Evolutionary conservation across 2,797 vertebrate species (phyloP).

Genomic region (Poecilia picta): DNA sequence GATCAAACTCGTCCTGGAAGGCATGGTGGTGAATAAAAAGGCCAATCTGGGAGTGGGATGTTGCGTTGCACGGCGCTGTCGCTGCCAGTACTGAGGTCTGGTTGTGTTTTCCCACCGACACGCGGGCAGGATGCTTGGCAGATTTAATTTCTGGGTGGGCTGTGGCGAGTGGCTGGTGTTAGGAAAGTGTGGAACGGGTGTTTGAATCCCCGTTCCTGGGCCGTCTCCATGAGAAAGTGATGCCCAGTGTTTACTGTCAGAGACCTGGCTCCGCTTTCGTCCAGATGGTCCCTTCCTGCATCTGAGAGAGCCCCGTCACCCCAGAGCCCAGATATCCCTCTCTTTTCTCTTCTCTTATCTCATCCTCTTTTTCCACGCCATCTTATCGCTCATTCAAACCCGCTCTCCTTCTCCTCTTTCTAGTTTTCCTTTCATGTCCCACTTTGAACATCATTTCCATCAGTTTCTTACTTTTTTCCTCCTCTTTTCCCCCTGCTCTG

Average conservation of each 20-base stretch:
- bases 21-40: neutral
- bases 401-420: constrained; percentile 46
- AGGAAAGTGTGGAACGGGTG: constrained; percentile 45
- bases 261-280: constrained; percentile 71
- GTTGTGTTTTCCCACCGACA: constrained; percentile 32
- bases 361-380: constrained; percentile 47
- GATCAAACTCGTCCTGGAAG: constrained; percentile 10
- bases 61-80: constrained; percentile 25
- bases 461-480: constrained; percentile 26
- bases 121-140: constrained; percentile 28
- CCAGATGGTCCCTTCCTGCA: constrained; percentile 77
- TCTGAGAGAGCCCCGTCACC: constrained; percentile 65
- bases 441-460: constrained; percentile 48
- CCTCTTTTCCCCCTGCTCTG: constrained; percentile 20
- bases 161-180: constrained; percentile 24
- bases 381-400: constrained; percentile 59
- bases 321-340: constrained; percentile 53
- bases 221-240: constrained; percentile 58
- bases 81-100: constrained; percentile 36
- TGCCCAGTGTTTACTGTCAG: constrained; percentile 75
- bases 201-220: constrained; percentile 60
- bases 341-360: constrained; percentile 53
- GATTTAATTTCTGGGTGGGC: constrained; percentile 15
- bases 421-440: constrained; percentile 56
- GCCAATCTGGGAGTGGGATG: constrained; percentile 25